These are phyloP conservation scores for Andinoacara biseriatus DNA, from an alignment of 2,113 vertebrate genomes.

Conservation along the genomic window DNA sequence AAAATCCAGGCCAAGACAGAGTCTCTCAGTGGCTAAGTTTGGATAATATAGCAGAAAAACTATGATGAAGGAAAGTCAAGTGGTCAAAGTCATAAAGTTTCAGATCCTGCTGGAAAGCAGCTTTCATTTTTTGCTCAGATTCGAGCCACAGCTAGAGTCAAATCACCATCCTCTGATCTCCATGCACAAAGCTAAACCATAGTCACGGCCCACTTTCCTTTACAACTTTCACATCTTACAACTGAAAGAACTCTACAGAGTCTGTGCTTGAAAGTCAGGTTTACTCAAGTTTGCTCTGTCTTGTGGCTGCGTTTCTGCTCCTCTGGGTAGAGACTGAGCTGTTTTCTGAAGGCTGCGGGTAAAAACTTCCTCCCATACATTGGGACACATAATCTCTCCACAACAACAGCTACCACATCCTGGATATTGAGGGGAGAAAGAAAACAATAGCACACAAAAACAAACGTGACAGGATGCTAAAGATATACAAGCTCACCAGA, in stretches of 20 bases:
- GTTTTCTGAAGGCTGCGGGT: not conserved
- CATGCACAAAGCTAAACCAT: not conserved
- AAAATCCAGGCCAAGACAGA: not conserved
- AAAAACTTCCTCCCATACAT: constrained; percentile 32
- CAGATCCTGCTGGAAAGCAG: not conserved
- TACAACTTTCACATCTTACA: not conserved
- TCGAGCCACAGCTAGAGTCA: not conserved
- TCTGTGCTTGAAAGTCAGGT: not conserved
- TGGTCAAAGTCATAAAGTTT: not conserved
- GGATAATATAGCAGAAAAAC: not conserved
- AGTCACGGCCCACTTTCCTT: not conserved
- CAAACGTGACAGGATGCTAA: not conserved
- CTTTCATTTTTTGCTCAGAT: not conserved
- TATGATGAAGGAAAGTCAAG: not conserved
- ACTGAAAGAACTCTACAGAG: not conserved
- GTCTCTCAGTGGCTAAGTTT: not conserved
- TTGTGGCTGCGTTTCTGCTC: not conserved
- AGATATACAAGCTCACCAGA: not conserved
- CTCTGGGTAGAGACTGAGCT: not conserved
- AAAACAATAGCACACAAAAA: constrained; percentile 18
- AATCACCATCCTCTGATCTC: not conserved
- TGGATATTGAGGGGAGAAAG: constrained; percentile 6
- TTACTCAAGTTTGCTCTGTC: not conserved
- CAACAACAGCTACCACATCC: constrained; percentile 53
- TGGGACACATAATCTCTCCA: not conserved